phyloP scores from a whole-genome alignment of 2,113 vertebrate species.

The Vulpes vulpes region DNA sequence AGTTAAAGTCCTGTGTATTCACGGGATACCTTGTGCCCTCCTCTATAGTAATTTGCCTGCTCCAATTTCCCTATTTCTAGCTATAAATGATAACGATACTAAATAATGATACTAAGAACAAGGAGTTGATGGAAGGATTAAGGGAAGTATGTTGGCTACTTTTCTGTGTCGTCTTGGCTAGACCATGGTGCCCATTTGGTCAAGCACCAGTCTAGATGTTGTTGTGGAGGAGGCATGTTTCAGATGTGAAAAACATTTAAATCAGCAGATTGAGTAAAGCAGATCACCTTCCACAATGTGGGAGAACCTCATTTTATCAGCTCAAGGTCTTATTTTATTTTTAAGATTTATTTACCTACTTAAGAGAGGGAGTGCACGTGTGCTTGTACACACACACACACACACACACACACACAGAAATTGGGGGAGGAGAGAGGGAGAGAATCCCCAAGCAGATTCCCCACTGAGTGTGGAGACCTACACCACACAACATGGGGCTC shows the following conservation, averaged over 20 bases:
- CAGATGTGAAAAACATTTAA: background rate
- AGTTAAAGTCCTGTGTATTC: background rate
- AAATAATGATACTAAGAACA: background rate
- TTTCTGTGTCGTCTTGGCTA: background rate
- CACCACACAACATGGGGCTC: background rate
- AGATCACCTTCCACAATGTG: background rate
- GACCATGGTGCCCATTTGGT: background rate
- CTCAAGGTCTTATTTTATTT: background rate
- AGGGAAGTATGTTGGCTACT: background rate
- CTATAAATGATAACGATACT: accelerated
- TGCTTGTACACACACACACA: background rate
- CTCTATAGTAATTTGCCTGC: background rate
- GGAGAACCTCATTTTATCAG: background rate
- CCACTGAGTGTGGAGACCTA: background rate
- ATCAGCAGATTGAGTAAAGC: background rate
- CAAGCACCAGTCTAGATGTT: background rate
- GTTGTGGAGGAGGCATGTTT: background rate
- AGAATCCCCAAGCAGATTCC: background rate
- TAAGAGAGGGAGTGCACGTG: background rate
- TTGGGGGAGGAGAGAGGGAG: background rate
- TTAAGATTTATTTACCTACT: background rate
- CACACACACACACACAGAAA: background rate
- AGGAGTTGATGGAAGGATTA: background rate
- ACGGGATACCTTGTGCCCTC: background rate
- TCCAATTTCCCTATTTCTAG: background rate